phyloP scores from a whole-genome alignment of 2,113 vertebrate genomes.

The Ursus arctos region DNA sequence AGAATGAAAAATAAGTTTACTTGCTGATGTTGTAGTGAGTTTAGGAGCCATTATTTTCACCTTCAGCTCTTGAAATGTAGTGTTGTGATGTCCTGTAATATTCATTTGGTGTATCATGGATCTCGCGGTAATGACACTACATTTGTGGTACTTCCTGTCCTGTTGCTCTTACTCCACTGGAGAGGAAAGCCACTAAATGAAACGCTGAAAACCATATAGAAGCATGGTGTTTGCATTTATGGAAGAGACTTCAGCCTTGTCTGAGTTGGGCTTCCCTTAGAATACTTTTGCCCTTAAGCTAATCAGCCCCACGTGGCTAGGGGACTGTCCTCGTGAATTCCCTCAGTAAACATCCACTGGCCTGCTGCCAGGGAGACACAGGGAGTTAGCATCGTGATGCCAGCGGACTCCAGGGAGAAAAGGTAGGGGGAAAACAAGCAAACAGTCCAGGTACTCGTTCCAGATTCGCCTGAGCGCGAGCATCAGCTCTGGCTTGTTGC shows the following conservation, averaged over 20 bases:
- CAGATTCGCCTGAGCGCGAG: neutral
- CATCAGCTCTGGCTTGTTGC: neutral
- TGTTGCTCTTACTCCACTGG: neutral
- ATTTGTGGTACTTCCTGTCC: neutral
- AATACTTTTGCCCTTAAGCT: neutral
- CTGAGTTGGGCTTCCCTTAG: neutral
- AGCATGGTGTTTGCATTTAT: neutral
- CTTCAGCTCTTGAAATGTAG: neutral
- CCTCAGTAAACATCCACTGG: neutral
- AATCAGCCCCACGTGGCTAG: neutral
- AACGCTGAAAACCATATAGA: neutral
- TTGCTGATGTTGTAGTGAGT: neutral
- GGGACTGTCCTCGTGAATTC: neutral
- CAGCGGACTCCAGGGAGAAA: neutral
- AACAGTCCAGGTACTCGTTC: neutral
- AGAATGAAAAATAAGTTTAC: neutral
- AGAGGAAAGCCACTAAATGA: neutral
- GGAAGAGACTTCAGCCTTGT: neutral
- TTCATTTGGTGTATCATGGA: neutral
- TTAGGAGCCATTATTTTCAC: neutral
- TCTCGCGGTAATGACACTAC: neutral
- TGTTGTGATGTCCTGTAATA: neutral
- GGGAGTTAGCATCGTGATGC: neutral
- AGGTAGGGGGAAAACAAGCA: neutral
- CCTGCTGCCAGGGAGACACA: neutral